phyloP scores from a whole-genome alignment of 92 coral and sea anemone species.

The Porites divaricata region DNA sequence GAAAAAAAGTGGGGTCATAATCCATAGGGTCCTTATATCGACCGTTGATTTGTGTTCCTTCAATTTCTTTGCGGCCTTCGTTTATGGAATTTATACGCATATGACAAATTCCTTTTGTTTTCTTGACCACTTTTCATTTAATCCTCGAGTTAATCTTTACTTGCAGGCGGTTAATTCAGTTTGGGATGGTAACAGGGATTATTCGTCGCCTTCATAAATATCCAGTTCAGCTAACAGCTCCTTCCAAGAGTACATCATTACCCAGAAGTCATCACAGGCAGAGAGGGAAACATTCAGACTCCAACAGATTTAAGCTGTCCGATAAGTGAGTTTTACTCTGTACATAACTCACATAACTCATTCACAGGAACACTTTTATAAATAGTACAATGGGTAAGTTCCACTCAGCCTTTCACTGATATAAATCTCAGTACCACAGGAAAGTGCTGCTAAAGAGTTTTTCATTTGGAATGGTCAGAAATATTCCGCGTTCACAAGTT shows the following conservation, averaged over 20 bases:
- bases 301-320: slow-evolving; percentile 51
- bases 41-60: too few relatives aligned
- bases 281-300: slow-evolving; percentile 38
- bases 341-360: neutral
- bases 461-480: neutral
- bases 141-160: neutral
- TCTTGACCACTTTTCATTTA: too few relatives aligned
- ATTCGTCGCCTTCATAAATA: slow-evolving; percentile 98
- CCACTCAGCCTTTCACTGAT: neutral
- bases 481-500: too few relatives aligned
- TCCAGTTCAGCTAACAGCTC: slow-evolving; percentile 78
- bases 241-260: slow-evolving; percentile 35
- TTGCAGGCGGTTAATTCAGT: slow-evolving; percentile 89
- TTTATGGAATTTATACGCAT: neutral
- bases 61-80: too few relatives aligned
- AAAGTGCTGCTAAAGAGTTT: neutral
- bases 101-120: neutral
- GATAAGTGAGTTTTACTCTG: slow-evolving; percentile 61
- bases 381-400: too few relatives aligned
- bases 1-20: too few relatives aligned
- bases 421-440: neutral
- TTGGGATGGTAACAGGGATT: slow-evolving; percentile 94
- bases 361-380: neutral
- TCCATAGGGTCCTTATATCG: too few relatives aligned
- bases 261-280: slow-evolving; percentile 36